Percentiles rank a stretch among this genome's conserved stretches.
These are phyloP conservation scores for Luscinia megarhynchos DNA, from an alignment of 2,797 vertebrate species.

Conservation along the genomic window DNA sequence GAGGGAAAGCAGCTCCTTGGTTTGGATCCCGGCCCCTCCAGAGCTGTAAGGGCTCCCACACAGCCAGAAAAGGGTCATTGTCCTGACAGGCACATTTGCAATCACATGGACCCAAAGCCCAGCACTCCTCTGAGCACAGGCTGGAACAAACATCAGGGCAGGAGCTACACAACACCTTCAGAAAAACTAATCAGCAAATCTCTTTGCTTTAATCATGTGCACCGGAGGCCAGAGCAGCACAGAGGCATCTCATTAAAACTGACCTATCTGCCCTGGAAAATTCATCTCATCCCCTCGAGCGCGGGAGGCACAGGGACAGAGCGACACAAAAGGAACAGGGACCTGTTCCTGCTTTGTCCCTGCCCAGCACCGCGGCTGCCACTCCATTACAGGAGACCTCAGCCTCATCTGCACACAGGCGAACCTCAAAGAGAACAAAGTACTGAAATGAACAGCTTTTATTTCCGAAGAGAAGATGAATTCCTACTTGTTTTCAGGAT, in stretches of 20 bases:
- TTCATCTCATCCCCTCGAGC: neutral
- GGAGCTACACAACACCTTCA: neutral
- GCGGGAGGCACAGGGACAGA: accelerated
- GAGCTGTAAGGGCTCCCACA: neutral
- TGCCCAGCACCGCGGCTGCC: neutral
- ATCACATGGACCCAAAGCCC: accelerated
- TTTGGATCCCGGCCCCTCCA: neutral
- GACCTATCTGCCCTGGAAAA: constrained; percentile 15
- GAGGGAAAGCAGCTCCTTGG: neutral
- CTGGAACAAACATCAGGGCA: neutral
- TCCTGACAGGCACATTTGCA: neutral
- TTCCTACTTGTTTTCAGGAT: constrained; percentile 13
- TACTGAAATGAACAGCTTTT: neutral
- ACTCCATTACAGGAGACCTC: constrained; percentile 4
- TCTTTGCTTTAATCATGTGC: neutral
- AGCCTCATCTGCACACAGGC: neutral
- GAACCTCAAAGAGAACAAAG: constrained; percentile 25
- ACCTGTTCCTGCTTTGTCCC: neutral
- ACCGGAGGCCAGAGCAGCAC: neutral
- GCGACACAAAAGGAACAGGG: neutral
- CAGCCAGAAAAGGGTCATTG: neutral
- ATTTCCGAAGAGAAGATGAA: constrained; percentile 8
- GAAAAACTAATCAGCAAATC: neutral
- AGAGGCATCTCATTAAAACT: neutral
- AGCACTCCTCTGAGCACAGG: neutral